Conservation (phyloP, 2,797 vertebrate genomes). For the Xenopus petersii region DNA sequence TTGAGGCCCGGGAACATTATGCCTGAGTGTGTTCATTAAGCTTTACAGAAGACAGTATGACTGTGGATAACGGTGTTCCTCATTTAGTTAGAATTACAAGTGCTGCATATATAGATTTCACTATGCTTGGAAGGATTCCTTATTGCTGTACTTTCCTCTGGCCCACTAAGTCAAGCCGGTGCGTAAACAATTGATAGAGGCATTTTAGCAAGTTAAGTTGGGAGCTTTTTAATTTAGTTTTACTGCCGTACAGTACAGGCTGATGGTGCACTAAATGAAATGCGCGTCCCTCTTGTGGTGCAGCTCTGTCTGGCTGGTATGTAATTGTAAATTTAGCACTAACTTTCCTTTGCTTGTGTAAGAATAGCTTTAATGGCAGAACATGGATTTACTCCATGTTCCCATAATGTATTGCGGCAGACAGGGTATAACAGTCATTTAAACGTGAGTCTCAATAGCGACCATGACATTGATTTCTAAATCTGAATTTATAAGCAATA, state of each 20-base stretch:
- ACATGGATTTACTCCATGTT: too few species aligned
- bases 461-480: too few species aligned
- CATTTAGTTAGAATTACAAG: conserved; percentile 31
- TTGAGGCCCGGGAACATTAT: conserved; percentile 9
- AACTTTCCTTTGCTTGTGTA: too few species aligned
- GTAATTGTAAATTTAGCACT: conserved; percentile 1
- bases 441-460: too few species aligned
- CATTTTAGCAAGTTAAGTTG: conserved; percentile 26
- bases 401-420: too few species aligned
- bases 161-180: conserved; percentile 11
- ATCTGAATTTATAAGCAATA: too few species aligned
- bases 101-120: conserved; percentile 15
- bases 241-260: conserved; percentile 19
- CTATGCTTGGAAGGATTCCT: conserved; percentile 31
- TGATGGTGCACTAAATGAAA: conserved; percentile 41
- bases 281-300: conserved; percentile 7
- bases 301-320: conserved; percentile 14
- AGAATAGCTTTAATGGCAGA: too few species aligned
- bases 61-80: conserved; percentile 7
- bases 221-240: conserved; percentile 36
- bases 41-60: conserved; percentile 26
- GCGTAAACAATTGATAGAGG: conserved; percentile 31
- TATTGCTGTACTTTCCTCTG: conserved; percentile 32
- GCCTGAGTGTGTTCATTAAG: conserved; percentile 20
- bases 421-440: too few species aligned